These are phyloP conservation scores for Tromatobia lineatoria DNA, from an alignment of 2,888 invertebrate genomes.

Conservation along the genomic window DNA sequence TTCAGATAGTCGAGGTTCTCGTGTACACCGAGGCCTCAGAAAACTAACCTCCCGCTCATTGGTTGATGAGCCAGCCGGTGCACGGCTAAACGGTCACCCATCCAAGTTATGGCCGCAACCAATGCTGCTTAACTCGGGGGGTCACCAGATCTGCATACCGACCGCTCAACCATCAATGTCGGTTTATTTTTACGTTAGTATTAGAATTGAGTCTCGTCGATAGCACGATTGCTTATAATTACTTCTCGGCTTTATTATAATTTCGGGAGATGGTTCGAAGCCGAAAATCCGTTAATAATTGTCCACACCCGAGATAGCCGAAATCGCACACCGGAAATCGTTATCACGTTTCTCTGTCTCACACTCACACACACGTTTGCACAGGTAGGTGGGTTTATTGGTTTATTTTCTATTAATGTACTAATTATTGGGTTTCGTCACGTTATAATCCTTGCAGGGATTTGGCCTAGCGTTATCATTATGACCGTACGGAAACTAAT, in stretches of 20 bases:
- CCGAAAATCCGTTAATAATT: conserved; percentile 35
- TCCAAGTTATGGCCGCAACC: too few species aligned
- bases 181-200: conserved; percentile 4
- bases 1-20: too few species aligned
- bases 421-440: conserved; percentile 60
- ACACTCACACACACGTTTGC: conserved; percentile 8
- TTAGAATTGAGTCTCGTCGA: conserved; percentile 21
- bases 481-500: conserved; percentile 40
- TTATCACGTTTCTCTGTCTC: conserved; percentile 36
- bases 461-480: conserved; percentile 38
- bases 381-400: conserved; percentile 64
- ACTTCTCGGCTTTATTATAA: conserved; percentile 13
- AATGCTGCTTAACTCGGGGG: too few species aligned
- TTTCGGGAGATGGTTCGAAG: conserved; percentile 1
- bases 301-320: conserved; percentile 4
- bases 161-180: too few species aligned
- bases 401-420: conserved; percentile 69
- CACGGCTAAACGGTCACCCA: too few species aligned
- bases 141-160: too few species aligned
- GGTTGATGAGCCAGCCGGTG: too few species aligned
- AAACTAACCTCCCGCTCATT: too few species aligned
- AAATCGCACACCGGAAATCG: conserved; percentile 25
- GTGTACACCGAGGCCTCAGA: too few species aligned
- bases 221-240: conserved; percentile 5
- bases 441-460: conserved; percentile 43